Conservation (phyloP, 2,888 invertebrate species). For the Rhyacophila evoluta region DNA sequence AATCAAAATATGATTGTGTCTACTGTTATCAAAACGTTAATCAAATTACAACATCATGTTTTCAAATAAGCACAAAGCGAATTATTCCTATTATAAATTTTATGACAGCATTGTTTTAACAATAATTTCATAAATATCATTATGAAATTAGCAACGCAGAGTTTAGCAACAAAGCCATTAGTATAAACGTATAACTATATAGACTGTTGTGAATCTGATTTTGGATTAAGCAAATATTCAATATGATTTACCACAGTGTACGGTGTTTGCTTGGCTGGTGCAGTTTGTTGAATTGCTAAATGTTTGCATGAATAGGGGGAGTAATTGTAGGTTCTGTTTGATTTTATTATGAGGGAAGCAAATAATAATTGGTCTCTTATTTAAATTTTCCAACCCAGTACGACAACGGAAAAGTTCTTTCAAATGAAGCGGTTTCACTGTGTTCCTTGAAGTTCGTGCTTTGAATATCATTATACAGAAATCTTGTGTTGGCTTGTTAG, state of each 20-base stretch:
- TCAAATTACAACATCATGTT: background rate
- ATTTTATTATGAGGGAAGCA: conserved; percentile 26
- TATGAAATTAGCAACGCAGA: background rate
- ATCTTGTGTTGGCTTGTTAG: conserved; percentile 17
- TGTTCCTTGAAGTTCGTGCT: conserved; percentile 1
- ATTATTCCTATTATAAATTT: background rate
- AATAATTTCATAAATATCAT: background rate
- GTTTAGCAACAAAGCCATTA: background rate
- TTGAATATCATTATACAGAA: conserved; percentile 11
- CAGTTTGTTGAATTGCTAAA: conserved; percentile 23
- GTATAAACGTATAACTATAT: background rate
- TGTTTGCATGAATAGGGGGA: background rate
- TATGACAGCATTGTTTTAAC: background rate
- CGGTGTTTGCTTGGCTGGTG: conserved; percentile 17
- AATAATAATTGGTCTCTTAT: conserved; percentile 27
- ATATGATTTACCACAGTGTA: background rate
- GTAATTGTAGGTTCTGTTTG: conserved; percentile 23
- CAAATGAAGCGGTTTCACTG: conserved; percentile 25
- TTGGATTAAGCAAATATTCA: conserved; percentile 6
- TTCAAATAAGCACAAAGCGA: background rate
- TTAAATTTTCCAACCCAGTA: background rate
- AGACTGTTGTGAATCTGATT: conserved; percentile 4
- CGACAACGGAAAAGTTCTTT: background rate
- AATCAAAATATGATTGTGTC: too few species aligned
- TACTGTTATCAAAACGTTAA: too few species aligned